phyloP scores from a whole-genome alignment of 2,797 vertebrate genomes.

The Emys orbicularis region DNA sequence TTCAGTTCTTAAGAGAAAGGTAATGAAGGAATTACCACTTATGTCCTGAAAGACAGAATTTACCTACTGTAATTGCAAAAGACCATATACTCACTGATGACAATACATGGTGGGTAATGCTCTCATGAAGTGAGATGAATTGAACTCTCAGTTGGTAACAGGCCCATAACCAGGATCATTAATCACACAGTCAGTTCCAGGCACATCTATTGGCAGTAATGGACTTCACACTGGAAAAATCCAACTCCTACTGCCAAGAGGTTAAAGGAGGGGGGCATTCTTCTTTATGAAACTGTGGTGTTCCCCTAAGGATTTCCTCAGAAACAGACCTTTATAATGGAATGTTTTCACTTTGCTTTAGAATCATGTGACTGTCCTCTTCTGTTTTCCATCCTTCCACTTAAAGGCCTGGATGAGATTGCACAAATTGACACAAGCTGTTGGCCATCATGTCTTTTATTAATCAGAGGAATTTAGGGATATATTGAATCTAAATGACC shows the following conservation, averaged over 20 bases:
- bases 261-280: constrained; percentile 51
- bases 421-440: constrained; percentile 18
- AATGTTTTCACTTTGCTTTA: constrained; percentile 52
- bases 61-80: constrained; percentile 69
- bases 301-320: constrained; percentile 53
- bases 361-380: not conserved
- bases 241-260: constrained; percentile 35
- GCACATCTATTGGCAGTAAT: constrained; percentile 68
- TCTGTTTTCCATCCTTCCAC: not conserved
- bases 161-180: constrained; percentile 77
- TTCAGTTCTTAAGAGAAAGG: not conserved
- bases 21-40: constrained; percentile 31
- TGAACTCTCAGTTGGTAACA: constrained; percentile 74
- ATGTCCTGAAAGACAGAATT: constrained; percentile 52
- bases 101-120: constrained; percentile 63
- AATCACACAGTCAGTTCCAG: constrained; percentile 66
- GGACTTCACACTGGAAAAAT: constrained; percentile 68
- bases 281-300: constrained; percentile 52
- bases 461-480: not conserved
- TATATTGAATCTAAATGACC: not conserved
- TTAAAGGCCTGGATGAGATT: not conserved
- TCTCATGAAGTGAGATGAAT: constrained; percentile 80
- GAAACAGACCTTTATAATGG: constrained; percentile 53
- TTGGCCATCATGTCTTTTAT: not conserved
- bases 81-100: constrained; percentile 55